phyloP scores from a whole-genome alignment of 2,888 invertebrate species.

The Patella depressa region DNA sequence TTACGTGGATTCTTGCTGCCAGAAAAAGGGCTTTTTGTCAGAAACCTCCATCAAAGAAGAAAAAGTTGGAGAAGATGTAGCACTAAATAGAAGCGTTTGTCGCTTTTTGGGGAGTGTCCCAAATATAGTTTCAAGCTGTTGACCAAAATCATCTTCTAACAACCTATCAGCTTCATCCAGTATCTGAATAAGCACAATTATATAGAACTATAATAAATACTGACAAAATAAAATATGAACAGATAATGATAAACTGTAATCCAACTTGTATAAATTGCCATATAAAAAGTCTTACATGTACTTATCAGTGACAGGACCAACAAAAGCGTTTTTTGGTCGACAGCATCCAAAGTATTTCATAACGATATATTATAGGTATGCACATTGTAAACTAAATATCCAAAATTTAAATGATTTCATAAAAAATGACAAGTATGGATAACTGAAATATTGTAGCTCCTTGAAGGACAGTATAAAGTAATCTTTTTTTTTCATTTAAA shows the following conservation, averaged over 20 bases:
- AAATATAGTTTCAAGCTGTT: constrained; percentile 80
- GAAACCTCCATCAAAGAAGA: constrained; percentile 79
- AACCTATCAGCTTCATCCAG: constrained; percentile 97
- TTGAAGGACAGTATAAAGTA: too few relatives aligned
- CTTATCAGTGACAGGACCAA: too few relatives aligned
- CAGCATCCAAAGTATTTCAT: too few relatives aligned
- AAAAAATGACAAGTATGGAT: too few relatives aligned
- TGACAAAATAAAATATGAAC: not conserved
- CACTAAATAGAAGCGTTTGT: constrained; percentile 91
- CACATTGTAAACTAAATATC: too few relatives aligned
- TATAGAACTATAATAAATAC: constrained; percentile 1
- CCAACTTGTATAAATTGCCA: too few relatives aligned
- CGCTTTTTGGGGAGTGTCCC: constrained; percentile 83
- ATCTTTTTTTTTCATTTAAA: too few relatives aligned
- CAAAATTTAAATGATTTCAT: too few relatives aligned
- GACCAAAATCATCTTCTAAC: constrained; percentile 74
- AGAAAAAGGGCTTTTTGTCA: constrained; percentile 74
- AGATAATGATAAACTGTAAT: not conserved
- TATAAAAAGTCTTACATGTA: too few relatives aligned
- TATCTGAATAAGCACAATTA: constrained; percentile 77
- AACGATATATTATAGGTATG: too few relatives aligned
- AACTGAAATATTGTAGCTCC: too few relatives aligned
- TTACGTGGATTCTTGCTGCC: constrained; percentile 79
- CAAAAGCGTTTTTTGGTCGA: too few relatives aligned
- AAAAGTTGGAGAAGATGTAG: constrained; percentile 90